Evolutionary conservation across 1,140 invertebrate species (phyloP), one percentile per base, ranked within the genome.

Genomic region (Wiebesia pumilae): DNA sequence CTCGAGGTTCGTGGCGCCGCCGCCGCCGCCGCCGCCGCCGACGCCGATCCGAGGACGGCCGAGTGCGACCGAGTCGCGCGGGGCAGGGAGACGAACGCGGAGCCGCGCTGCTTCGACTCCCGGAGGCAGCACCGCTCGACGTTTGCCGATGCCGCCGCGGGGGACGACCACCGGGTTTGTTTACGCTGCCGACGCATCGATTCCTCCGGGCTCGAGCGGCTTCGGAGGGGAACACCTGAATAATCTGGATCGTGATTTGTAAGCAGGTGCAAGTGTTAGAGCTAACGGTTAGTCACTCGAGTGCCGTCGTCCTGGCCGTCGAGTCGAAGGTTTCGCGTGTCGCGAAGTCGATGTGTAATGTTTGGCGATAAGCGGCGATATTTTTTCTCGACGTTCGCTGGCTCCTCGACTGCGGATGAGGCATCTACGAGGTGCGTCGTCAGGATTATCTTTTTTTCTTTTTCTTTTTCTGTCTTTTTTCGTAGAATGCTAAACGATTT

Each of bases 1-100:
- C 69, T 73, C 81, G 62, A 40, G 27, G 73, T 40, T 73, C 73
- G 16, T 27, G 27, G 54, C 58, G 75, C 73, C 27, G 58, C 30
- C 33, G 75, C 54, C 27, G 40, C 19, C 67, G 30, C 54, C 77
- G 62, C n/a, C 58, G 84, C 6, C 43, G 47, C 30, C 71, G 67
- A 2, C 54, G n/a, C 14, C 71, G 30, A 38, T 51, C 90, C 91
- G 91, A 91, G 43, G 24, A 58, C 88, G 84, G 43, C 88, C 90
- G 90, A 91, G 54, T 3, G 19, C 3, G 12, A 51, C 84, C 89
- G 91, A 90, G 40, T 6, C 33, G 12, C 21, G 21, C 58, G 38
- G 35, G 10, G 62, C 77, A 54, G 24, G 62, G 35, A 12, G 0
- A 79, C 35, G 19, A 67, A 84, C 83, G 85, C 87, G 82, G 67